Percentiles rank a stretch among this genome's conserved stretches.
These are phyloP conservation scores for Python bivittatus DNA, from an alignment of 2,113 vertebrate species.

Conservation along the genomic window DNA sequence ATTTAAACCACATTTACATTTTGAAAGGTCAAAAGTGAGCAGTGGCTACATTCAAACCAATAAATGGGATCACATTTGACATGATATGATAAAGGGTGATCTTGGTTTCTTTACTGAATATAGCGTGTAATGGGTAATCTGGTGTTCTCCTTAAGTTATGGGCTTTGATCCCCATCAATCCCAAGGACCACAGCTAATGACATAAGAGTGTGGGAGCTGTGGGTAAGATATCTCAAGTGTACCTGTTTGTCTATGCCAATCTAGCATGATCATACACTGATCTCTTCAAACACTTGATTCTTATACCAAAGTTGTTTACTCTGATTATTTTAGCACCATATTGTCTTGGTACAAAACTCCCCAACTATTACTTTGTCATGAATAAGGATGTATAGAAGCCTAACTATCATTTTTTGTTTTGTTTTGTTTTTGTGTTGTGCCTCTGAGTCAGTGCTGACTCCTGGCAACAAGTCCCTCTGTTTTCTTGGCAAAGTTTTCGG, in stretches of 20 bases:
- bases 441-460: not conserved
- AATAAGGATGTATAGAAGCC: not conserved
- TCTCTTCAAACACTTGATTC: not conserved
- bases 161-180: not conserved
- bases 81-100: not conserved
- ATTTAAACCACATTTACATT: not conserved
- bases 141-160: not conserved
- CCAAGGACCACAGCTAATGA: not conserved
- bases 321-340: not conserved
- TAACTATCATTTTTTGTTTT: not conserved
- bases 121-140: not conserved
- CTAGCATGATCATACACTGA: not conserved
- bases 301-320: not conserved
- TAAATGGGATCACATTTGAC: not conserved
- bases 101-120: not conserved
- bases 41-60: not conserved
- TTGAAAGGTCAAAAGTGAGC: not conserved
- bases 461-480: not conserved
- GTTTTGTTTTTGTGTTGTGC: not conserved
- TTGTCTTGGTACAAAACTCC: not conserved
- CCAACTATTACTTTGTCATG: not conserved
- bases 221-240: not conserved
- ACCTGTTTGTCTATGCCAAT: not conserved
- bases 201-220: not conserved
- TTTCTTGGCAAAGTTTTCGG: not conserved